Evolutionary conservation across 2,888 invertebrate genomes (phyloP), one percentile per base, ranked within the genome.

Genomic region (Pachliopta kotzebuea): DNA sequence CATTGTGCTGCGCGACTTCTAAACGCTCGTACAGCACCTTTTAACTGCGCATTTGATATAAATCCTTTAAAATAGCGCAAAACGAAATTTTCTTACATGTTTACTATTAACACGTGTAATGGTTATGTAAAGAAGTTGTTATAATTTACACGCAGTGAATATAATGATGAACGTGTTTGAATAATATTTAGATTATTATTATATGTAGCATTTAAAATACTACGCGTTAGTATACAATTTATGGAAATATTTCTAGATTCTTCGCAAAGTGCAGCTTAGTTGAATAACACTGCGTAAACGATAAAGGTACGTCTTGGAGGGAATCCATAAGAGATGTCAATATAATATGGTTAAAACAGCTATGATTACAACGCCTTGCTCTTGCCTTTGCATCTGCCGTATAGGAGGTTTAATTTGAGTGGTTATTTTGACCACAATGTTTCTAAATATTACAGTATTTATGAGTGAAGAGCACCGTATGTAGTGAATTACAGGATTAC

Each of bases 1-100:
- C 78, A 82, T 85, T 84, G 84, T 85, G 74, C 50, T 52, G 45
- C 56, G 62, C 52, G 52, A 65, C 50, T 60, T 54, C 58, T 54
- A 45, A 45, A 61, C 65, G 53, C 53, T 54, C 61, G 57, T 53
- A 57, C 53, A 53, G 53, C 60, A 57, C 65, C 61, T 60, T 53
- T 52, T 56, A 64, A 64, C 64, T 64, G 50, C 60, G 60, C 55
- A 60, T 64, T 56, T 56, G 29, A 60, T 60, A 64, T 60, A 60
- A 64, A 31, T 56, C 24, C 52, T 64, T 64, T 26, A 42, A 64
- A 60, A 55, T 60, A 60, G 26, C 45, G n/a, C 42, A 24, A 42
- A 56, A 60, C 29, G 37, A 64, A 64, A 56, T 64, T 63, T 49
- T 9, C 56, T 55, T 52, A 56, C 50, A 45, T 60, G 56, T 64